Base-by-base conservation (phyloP, 2,888 invertebrate genomes). In the Lithophane socia region DNA sequence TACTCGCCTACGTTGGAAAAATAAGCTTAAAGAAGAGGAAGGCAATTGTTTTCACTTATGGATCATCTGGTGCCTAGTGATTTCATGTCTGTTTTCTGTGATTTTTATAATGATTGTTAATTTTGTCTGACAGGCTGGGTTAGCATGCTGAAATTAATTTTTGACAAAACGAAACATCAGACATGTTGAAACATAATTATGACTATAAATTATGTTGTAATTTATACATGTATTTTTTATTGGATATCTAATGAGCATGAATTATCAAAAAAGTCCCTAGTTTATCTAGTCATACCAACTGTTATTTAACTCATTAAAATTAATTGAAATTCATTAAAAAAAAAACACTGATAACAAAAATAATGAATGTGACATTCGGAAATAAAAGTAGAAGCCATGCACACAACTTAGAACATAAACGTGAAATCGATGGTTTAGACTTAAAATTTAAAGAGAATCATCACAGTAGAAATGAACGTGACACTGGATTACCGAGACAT, bases 1-100 rank as follows among this genome's bases (percentile, higher is more conserved):
- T 79, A 5, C 73, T 80, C 0, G 12, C 83, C 1, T 77, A 82
- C 13, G 54, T 54, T 60, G 76, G 79, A 56, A 73, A 60, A 42
- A 78, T 81, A 29, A 78, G 80, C n/a, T 66, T 16, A 10, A 80
- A 68, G 37, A 86, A 82, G 54, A 68, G 68, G 18, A 73, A 63
- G 16, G 79, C 75, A n/a, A 82, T 82, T 7, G 3, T 60, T 0
- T 81, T 84, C 13, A 68, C 65, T 8, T 69, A 65, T 9, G 18
- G 56, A 67, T 4, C 61, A n/a, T n/a, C 68, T 18, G 60, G 29
- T 44, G 24, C 3, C 3, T 7, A 47, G 24, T 44, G 12, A 47
- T 47, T 63, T 21, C 18, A 24, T 47, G 0, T 66, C 18, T 18
- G 12, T 24, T 65, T 66, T 47, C 65, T 47, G 7, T 44, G 5